Base-by-base conservation (phyloP, 2,888 invertebrate species). In the Dinocampus coccinellae region DNA sequence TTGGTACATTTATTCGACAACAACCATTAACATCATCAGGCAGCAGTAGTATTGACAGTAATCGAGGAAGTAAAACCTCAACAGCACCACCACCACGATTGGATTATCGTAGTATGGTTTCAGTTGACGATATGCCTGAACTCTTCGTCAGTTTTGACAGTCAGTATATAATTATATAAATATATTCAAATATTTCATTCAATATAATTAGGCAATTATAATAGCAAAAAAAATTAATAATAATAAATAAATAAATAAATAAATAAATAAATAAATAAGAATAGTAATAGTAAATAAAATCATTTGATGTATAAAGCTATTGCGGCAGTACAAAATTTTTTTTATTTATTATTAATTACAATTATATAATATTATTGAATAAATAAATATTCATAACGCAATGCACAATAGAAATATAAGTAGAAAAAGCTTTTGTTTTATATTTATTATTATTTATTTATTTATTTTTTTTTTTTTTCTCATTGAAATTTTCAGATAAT, bases 131-230 rank as follows among this genome's bases (percentile, higher is more conserved):
- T 87, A 96, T 96, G 92, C 97, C 97, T 3, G 97, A 97, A 88
- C 91, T 98, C 79, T 97, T 98, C 90, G 95, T 95, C 79, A 95
- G 97, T 63, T 95, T 98, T 86, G 97, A 97, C 88, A 96, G 96
- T 97, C 89, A 93, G 96, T 93, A 82, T 70, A 68, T 16, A 24
- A 24, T 24, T 69, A 16, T 16, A 24, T 33, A 24, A 26, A 33
- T 20, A 61, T 55, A 58, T 57, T 69, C n/a, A 33, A 42, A 66
- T 67, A 57, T 66, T 66, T 22, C 3, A 36, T 20, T 29, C 22
- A 16, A 33, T n/a, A 2, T 34, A 52, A 33, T 16, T 7, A 52
- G 39, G 33, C 52, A 36, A 29, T 58, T 58, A 26, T 20, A 26
- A 7, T 9, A 63, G 63, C 24, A 16, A 47, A 16, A n/a, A n/a